phyloP scores from a whole-genome alignment of 2,113 vertebrate genomes.

The Origma solitaria region DNA sequence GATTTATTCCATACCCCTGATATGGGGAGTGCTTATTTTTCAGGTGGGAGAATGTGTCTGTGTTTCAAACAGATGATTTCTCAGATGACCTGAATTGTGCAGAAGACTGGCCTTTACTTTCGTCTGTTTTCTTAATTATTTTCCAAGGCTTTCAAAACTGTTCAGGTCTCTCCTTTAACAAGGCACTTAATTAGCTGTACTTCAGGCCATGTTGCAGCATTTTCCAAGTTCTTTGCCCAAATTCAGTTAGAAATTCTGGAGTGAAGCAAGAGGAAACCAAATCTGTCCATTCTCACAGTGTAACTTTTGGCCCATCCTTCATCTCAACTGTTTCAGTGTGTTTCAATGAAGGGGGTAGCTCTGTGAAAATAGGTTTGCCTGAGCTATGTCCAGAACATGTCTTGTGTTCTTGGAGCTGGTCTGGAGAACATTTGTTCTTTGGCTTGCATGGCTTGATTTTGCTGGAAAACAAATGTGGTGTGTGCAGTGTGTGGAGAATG shows the following conservation, averaged over 20 bases:
- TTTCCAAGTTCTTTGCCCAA: neutral
- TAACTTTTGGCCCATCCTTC: neutral
- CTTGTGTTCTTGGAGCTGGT: neutral
- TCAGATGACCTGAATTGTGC: neutral
- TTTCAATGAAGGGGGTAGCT: neutral
- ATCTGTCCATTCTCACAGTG: neutral
- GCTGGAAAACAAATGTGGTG: neutral
- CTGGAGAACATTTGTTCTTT: neutral
- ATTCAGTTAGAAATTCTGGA: neutral
- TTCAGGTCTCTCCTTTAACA: neutral
- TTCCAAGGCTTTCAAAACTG: neutral
- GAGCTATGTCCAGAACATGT: fast-evolving
- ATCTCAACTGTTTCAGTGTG: neutral
- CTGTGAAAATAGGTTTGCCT: neutral
- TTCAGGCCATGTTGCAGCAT: neutral
- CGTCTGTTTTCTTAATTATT: neutral
- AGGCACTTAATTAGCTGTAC: neutral
- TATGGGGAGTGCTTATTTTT: neutral
- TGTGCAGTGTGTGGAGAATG: neutral
- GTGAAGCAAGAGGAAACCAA: neutral
- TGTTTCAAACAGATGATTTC: neutral
- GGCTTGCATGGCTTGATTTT: neutral
- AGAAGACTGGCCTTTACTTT: neutral
- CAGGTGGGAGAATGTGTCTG: neutral
- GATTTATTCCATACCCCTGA: neutral